Percentiles rank a stretch among this genome's conserved stretches.
Evolutionary conservation across 2,888 invertebrate genomes (phyloP).

Genomic region (Biston betularia): DNA sequence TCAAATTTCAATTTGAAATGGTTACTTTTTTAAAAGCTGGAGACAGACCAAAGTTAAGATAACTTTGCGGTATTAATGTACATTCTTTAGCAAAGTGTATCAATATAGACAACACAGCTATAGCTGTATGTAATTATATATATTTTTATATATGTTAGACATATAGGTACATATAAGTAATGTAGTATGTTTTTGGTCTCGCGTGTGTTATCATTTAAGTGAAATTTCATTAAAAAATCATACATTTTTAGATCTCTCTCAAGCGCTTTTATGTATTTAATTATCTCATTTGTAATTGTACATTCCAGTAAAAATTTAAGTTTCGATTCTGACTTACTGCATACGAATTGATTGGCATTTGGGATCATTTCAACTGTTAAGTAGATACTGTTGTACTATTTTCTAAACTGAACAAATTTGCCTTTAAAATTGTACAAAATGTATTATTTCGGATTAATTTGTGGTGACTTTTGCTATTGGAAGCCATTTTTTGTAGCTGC

Average conservation of each 20-base stretch:
- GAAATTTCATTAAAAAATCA: constrained; percentile 27
- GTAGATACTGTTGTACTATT: background rate
- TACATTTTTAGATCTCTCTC: constrained; percentile 68
- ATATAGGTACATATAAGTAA: constrained; percentile 53
- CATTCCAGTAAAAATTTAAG: constrained; percentile 79
- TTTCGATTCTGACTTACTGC: constrained; percentile 46
- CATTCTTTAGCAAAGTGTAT: constrained; percentile 77
- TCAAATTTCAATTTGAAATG: constrained; percentile 44
- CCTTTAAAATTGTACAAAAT: too few species aligned
- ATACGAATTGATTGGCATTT: constrained; percentile 7
- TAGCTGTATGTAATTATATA: constrained; percentile 67
- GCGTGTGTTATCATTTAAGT: constrained; percentile 48
- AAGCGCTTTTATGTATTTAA: constrained; percentile 64
- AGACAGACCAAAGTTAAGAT: constrained; percentile 89
- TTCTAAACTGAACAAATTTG: background rate
- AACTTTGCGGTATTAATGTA: constrained; percentile 75
- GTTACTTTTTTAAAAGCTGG: constrained; percentile 84
- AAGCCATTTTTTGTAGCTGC: too few species aligned
- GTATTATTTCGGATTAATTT: too few species aligned
- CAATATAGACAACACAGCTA: constrained; percentile 65
- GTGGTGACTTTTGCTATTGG: too few species aligned
- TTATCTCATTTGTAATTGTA: constrained; percentile 78
- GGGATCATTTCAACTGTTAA: background rate
- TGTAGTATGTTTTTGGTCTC: constrained; percentile 51
- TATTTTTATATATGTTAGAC: constrained; percentile 61